Conservation (phyloP, 2,797 vertebrate species). For the Uromys caudimaculatus region DNA sequence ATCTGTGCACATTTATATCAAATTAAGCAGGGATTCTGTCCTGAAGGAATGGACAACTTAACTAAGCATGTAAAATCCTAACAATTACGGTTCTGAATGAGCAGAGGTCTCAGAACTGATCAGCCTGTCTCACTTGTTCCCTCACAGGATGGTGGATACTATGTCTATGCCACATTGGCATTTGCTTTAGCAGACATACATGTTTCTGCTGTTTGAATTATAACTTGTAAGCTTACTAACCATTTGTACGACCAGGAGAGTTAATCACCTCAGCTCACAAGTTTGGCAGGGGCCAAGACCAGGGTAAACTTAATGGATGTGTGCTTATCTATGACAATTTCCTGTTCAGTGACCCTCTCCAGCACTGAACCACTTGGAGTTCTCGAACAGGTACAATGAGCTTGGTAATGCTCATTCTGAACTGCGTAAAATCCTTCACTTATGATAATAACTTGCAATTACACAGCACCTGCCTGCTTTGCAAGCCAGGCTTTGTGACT, state of each 20-base stretch:
- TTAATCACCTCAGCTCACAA: background rate
- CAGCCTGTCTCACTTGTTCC: background rate
- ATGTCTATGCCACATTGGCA: background rate
- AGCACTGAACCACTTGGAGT: background rate
- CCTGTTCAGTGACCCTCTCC: background rate
- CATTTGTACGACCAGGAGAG: background rate
- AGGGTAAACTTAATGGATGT: background rate
- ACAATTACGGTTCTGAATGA: background rate
- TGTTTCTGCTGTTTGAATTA: background rate
- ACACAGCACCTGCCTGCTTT: background rate
- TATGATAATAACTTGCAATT: background rate
- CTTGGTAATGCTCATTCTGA: background rate
- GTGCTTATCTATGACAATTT: background rate
- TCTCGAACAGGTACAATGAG: background rate
- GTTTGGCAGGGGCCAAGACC: background rate
- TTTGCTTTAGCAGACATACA: background rate
- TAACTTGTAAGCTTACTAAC: background rate
- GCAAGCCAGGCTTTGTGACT: slow-evolving; percentile 5
- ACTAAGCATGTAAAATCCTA: background rate
- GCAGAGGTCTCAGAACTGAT: background rate
- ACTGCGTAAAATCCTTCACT: background rate
- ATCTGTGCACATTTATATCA: background rate
- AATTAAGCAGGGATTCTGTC: background rate
- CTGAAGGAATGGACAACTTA: background rate
- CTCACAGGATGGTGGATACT: background rate